phyloP scores from a whole-genome alignment of 1,140 invertebrate species.

The Anoplolepis gracilipes region DNA sequence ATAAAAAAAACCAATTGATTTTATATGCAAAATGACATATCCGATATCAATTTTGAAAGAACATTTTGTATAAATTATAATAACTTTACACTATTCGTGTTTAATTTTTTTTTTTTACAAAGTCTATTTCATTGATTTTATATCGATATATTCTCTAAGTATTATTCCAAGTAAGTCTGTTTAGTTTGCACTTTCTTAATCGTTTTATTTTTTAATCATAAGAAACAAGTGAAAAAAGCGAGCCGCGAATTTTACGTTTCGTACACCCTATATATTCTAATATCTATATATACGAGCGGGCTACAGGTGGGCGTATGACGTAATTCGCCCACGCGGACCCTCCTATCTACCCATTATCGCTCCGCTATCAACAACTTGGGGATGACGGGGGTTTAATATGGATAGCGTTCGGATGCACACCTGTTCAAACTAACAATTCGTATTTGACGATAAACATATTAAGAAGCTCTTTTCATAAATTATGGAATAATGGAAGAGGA shows the following conservation, averaged over 20 bases:
- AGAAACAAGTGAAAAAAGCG: background rate
- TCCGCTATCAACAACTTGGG: constrained; percentile 60
- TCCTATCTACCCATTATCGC: constrained; percentile 76
- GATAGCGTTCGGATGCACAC: constrained; percentile 27
- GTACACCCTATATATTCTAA: constrained; percentile 56
- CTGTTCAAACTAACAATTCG: constrained; percentile 17
- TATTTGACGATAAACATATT: constrained; percentile 3
- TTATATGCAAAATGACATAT: background rate
- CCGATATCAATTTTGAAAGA: background rate
- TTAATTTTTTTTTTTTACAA: background rate
- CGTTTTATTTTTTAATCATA: background rate
- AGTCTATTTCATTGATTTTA: too few relatives aligned
- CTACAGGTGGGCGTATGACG: constrained; percentile 83
- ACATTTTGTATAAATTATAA: background rate
- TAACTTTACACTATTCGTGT: background rate
- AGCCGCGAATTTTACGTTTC: background rate
- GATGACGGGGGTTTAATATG: constrained; percentile 51
- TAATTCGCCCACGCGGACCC: constrained; percentile 81
- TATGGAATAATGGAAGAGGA: background rate
- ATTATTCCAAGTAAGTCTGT: background rate
- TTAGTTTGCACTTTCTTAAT: background rate
- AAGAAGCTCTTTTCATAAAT: background rate
- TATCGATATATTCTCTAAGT: background rate
- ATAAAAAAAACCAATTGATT: background rate
- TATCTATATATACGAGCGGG: constrained; percentile 65